Conservation (phyloP, 2,797 vertebrate genomes). For the Coilia nasus region DNA sequence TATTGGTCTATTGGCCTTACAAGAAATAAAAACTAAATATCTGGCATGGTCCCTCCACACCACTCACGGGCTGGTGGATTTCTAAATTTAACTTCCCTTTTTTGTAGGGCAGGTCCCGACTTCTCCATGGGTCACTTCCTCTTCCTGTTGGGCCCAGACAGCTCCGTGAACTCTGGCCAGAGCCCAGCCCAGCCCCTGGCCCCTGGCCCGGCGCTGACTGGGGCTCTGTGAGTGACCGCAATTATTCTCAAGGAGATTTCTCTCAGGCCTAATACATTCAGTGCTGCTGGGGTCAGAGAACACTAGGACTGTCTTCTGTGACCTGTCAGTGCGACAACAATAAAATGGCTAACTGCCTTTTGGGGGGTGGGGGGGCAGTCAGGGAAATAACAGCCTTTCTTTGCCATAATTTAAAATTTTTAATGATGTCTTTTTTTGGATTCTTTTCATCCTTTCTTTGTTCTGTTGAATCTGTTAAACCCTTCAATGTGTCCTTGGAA, state of each 20-base stretch:
- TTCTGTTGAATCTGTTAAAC: too few relatives aligned
- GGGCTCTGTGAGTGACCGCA: constrained; percentile 32
- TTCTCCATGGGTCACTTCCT: neutral
- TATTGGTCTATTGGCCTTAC: neutral
- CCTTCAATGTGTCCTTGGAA: too few relatives aligned
- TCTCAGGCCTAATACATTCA: constrained; percentile 38
- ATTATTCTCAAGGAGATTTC: constrained; percentile 42
- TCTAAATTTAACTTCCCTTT: neutral
- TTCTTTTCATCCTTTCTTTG: constrained; percentile 24
- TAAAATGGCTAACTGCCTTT: constrained; percentile 34
- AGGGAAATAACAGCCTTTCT: constrained; percentile 65
- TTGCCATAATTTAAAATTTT: constrained; percentile 62
- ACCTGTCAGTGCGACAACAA: constrained; percentile 43
- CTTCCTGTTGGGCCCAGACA: neutral
- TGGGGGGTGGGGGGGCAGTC: neutral
- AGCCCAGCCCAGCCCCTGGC: neutral
- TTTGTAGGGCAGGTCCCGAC: neutral
- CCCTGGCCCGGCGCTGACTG: too few relatives aligned
- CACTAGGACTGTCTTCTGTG: constrained; percentile 1
- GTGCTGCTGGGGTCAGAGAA: neutral
- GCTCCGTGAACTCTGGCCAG: neutral
- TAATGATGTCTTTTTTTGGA: constrained; percentile 55
- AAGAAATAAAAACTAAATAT: neutral
- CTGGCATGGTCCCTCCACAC: too few relatives aligned
- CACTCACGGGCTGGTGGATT: too few relatives aligned